Evolutionary conservation across 2,888 invertebrate species (phyloP), one percentile per base, ranked within the genome.

Genomic region (Stenolophus ochropezus): DNA sequence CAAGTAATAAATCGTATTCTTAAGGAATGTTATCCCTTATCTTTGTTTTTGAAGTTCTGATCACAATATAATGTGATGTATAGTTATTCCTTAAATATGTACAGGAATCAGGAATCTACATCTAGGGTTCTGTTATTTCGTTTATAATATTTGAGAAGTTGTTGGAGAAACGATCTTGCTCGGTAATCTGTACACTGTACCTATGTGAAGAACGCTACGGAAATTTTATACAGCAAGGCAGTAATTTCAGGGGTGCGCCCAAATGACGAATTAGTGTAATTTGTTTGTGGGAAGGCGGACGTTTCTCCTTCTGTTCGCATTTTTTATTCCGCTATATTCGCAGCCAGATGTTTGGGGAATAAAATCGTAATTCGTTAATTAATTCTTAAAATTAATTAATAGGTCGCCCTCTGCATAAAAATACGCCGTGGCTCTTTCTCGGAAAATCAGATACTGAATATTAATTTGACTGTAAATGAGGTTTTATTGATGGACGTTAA

Each of bases 231-330:
- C 21, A 56, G 33, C 65, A 27, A 65, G 21, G 21, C 14, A 49
- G n/a, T 49, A 73, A 73, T 73, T 73, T 11, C 49, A 73, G 27
- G 73, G 49, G 73, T 23, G 73, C 73, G 49, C 23, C 73, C 49
- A 49, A 73, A 47, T 73, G 73, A 73, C 49, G 73, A 73, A 73
- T 73, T 49, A 73, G 73, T 21, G 23, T 73, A 73, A 73, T 73
- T 73, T 73, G 73, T 73, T 47, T 73, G 21, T 20, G 49, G 25
- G 73, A 18, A 23, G 73, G 73, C 73, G 73, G 73, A 73, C 73
- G 27, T 47, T 49, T 69, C 27, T 33, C 65, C 65, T 69, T 33
- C 65, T 33, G 65, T 69, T 69, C 65, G 65, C 33, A 69, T 69
- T 69, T 69, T 69, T 69, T 69, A 61, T 61, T 61, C 61, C 61